Base-by-base conservation (phyloP, 30 jellyfish, hydroid and myxozoan genomes). In the Pelagia noctiluca region DNA sequence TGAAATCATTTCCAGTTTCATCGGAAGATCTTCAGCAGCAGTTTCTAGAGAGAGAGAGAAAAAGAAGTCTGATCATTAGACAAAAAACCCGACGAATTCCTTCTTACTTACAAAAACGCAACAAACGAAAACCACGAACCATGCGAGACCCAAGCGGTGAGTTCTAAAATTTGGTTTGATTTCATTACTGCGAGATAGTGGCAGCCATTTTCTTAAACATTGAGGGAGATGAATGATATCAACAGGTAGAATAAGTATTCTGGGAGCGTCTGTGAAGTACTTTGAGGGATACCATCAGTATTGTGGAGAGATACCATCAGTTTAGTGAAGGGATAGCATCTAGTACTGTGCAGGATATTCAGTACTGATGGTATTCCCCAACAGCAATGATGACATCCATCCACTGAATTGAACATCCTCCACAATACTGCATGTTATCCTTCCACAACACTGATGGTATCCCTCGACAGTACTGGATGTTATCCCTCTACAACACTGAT, bases 1-100 rank as follows among this genome's bases (percentile, higher is more conserved):
- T 0, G 30, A 26, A 35, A 28, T 68, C 22, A 7, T 36, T 42
- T 50, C 54, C 35, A 82, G 92, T 82, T 18, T 67, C 92, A 3
- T 82, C 92, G 2, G 92, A 82, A 57, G 92, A 82, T 8, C 83
- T 82, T 33, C 92, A 82, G 63, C 92, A 82, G 53, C 92, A 82
- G 60, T 82, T 82, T 38, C 31, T 82, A 28, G 86, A 82, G 57
- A 42, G 86, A 82, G 92, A 82, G 63, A 50, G 61, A 47, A 67
- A 71, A 30, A 66, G 92, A 57, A 69, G 92, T 19, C 32, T 37
- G 21, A 46, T 82, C 50, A 82, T 82, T 31, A 61, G 92, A 8
- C 86, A 82, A 82, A 82, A 30, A 54, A 82, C 74, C 23, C 48
- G 78, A 37, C 50, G 37, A 57, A 61, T 82, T 12, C 92, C 92